Base-by-base conservation (phyloP, 2,888 invertebrate species). In the Panzeria rudis region DNA sequence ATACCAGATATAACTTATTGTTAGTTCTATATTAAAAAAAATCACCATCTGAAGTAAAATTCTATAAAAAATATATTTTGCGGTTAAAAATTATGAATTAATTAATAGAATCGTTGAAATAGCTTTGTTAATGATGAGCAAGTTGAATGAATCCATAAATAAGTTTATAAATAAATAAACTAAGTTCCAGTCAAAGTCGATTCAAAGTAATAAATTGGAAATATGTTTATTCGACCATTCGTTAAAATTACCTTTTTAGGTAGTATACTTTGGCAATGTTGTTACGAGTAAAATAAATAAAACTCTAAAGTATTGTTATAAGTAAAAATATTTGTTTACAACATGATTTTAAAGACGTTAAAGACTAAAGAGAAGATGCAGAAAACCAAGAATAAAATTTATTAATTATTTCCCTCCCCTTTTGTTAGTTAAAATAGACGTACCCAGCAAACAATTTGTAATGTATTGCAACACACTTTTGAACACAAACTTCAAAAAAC, bases 61-160 rank as follows among this genome's bases (percentile, higher is more conserved):
- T 13, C 29, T 32, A 7, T 52, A n/a, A 54, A 41, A 25, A 35
- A 69, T 3, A 56, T 7, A 66, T 32, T 32, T 66, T 66, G 66
- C 13, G 66, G 47, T 66, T 66, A 32, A 17, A 66, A 17, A 66
- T 17, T 8, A 66, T 47, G 17, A 47, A 47, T 66, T 13, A 13
- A 50, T 47, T 47, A 47, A 50, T 17, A 50, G 2, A 32, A 3
- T 17, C 3, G 11, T 9, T 32, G 29, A 29, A 25, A 23, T 25
- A 5, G 54, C 32, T 32, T 56, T n/a, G n/a, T 32, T 15, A 56
- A 56, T 56, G 32, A 17, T 32, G 9, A 32, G n/a, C 20, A 11
- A 25, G 17, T 20, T 50, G 17, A 50, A 20, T 50, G 20, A 20
- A 8, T 50, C 2, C 3, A 20, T 20, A 50, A 9, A 20, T 41